These are phyloP conservation scores for Ectropis grisescens DNA, from an alignment of 1,140 invertebrate species.

Conservation along the genomic window DNA sequence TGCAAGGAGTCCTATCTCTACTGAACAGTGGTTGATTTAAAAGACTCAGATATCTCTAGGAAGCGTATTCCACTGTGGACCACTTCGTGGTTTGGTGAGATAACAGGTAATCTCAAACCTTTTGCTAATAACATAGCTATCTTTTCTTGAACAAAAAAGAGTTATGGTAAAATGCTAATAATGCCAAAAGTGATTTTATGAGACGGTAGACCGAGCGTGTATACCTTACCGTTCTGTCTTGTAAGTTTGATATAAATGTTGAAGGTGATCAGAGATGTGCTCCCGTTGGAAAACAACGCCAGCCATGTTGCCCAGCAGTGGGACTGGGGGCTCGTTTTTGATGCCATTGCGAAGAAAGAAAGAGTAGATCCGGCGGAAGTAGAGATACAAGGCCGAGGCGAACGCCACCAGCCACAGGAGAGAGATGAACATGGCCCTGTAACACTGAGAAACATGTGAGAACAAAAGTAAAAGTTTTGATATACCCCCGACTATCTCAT, in stretches of 20 bases:
- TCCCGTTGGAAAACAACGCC: conserved; percentile 5
- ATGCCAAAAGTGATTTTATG: conserved; percentile 16
- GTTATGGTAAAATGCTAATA: conserved; percentile 18
- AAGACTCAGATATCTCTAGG: too few relatives aligned
- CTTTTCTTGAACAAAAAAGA: background rate
- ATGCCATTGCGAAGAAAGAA: conserved; percentile 26
- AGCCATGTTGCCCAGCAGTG: conserved; percentile 25
- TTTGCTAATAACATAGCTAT: background rate
- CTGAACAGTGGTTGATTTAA: too few relatives aligned
- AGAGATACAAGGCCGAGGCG: conserved; percentile 12
- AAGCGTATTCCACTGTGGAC: too few relatives aligned
- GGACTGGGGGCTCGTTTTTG: conserved; percentile 13
- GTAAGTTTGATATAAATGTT: background rate
- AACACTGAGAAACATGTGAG: too few relatives aligned
- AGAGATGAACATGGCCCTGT: too few relatives aligned
- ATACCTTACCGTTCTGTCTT: background rate
- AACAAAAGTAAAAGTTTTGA: too few relatives aligned
- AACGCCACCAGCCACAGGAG: conserved; percentile 23
- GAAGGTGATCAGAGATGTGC: conserved; percentile 15
- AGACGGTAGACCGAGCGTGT: too few relatives aligned
- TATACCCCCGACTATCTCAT: too few relatives aligned
- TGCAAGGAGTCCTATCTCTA: too few relatives aligned
- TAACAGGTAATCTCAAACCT: background rate
- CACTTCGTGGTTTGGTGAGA: too few relatives aligned
- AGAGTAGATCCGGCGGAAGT: conserved; percentile 20